Evolutionary conservation across 2,113 vertebrate species (phyloP).

Genomic region (human (Homo sapiens)): GRCh38 chr7:76800501-76801000

Average conservation of each 20-base stretch:
- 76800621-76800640: not conserved
- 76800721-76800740: not conserved
- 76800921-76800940: constrained; percentile 46
- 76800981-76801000: constrained; percentile 32
- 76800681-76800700: not conserved
- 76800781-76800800: not conserved
- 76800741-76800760: not conserved
- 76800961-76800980: not conserved
- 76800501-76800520: not conserved
- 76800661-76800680: not conserved
- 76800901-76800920: constrained; percentile 16
- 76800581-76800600: not conserved
- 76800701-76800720: constrained; percentile 17
- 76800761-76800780: not conserved
- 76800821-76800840: not conserved
- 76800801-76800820: not conserved
- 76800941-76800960: constrained; percentile 42
- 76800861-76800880: constrained; percentile 45
- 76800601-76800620: not conserved
- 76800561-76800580: not conserved
- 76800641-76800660: not conserved
- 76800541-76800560: not conserved
- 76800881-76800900: constrained; percentile 21
- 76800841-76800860: constrained; percentile 24
- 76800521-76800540: not conserved